Conservation (phyloP, 2,888 invertebrate species). For the Chydorus sphaericus region DNA sequence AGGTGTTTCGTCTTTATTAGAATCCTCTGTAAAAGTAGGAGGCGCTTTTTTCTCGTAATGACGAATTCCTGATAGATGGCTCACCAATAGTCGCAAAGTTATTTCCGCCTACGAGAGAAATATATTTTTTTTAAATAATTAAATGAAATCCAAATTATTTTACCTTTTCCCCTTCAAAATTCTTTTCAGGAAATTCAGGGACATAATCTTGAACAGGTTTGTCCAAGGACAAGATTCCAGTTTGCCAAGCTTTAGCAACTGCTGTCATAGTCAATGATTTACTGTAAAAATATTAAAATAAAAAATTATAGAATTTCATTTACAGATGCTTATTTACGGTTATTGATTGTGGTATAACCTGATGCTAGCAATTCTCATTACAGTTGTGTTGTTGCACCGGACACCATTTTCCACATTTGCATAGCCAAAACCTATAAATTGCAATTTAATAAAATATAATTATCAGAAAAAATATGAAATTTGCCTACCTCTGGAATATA, state of each 20-base stretch:
- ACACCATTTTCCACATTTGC: slow-evolving; percentile 38
- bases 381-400: slow-evolving; percentile 30
- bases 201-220: slow-evolving; percentile 36
- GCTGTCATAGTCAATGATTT: slow-evolving; percentile 33
- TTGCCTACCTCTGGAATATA: slow-evolving; percentile 32
- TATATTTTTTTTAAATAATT: not conserved
- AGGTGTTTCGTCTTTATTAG: slow-evolving; percentile 12
- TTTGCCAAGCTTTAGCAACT: too few species aligned
- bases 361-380: slow-evolving; percentile 43
- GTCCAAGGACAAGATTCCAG: slow-evolving; percentile 26
- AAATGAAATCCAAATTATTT: not conserved
- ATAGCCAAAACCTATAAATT: slow-evolving; percentile 33
- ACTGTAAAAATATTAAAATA: slow-evolving; percentile 35
- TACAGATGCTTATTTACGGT: too few species aligned
- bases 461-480: not conserved
- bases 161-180: slow-evolving; percentile 32
- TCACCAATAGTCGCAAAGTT: slow-evolving; percentile 36
- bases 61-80: slow-evolving; percentile 38
- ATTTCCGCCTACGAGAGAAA: slow-evolving; percentile 28
- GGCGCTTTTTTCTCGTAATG: slow-evolving; percentile 32
- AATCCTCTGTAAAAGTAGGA: slow-evolving; percentile 13
- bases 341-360: too few species aligned
- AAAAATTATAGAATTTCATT: too few species aligned
- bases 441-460: not conserved
- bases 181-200: slow-evolving; percentile 36